A percentile compares a stretch with the other conserved stretches of the same genome.
Evolutionary conservation across 2,888 invertebrate species (phyloP).

Genomic region (Hypomecis atomaria): DNA sequence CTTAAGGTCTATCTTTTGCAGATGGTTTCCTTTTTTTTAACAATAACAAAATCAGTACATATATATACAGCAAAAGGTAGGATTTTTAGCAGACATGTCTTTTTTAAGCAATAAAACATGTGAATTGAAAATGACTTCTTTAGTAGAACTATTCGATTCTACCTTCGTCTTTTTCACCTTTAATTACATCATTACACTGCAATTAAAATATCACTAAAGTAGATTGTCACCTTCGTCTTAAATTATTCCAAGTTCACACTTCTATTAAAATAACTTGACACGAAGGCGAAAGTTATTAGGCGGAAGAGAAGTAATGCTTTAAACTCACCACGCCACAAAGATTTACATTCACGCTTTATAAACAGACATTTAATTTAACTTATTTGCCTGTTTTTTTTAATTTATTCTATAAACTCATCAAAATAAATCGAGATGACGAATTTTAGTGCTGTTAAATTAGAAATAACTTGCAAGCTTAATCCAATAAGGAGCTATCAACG

Average conservation of each 20-base stretch:
- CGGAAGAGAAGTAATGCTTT: conserved; percentile 25
- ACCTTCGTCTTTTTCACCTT: neutral
- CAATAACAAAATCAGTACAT: too few species aligned
- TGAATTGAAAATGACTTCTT: neutral
- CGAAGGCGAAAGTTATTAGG: conserved; percentile 28
- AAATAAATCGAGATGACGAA: too few species aligned
- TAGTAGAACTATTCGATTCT: neutral
- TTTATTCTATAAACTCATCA: too few species aligned
- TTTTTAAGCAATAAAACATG: neutral
- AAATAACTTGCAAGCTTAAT: too few species aligned
- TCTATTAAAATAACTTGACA: conserved; percentile 17
- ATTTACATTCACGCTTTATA: neutral
- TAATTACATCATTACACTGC: conserved; percentile 4
- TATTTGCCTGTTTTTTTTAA: neutral
- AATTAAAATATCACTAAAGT: conserved; percentile 1
- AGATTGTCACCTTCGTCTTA: conserved; percentile 24
- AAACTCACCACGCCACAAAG: conserved; percentile 28
- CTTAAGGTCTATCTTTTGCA: too few species aligned
- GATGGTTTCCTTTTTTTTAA: too few species aligned
- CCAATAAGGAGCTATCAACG: too few species aligned
- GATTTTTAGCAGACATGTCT: too few species aligned
- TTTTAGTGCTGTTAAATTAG: too few species aligned
- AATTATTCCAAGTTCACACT: conserved; percentile 5
- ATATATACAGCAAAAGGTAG: too few species aligned
- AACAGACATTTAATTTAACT: neutral